A percentile compares a stretch with the other conserved stretches of the same genome.
These are phyloP conservation scores for Corythornis leucogaster DNA, from an alignment of 2,797 vertebrate genomes.

Conservation along the genomic window DNA sequence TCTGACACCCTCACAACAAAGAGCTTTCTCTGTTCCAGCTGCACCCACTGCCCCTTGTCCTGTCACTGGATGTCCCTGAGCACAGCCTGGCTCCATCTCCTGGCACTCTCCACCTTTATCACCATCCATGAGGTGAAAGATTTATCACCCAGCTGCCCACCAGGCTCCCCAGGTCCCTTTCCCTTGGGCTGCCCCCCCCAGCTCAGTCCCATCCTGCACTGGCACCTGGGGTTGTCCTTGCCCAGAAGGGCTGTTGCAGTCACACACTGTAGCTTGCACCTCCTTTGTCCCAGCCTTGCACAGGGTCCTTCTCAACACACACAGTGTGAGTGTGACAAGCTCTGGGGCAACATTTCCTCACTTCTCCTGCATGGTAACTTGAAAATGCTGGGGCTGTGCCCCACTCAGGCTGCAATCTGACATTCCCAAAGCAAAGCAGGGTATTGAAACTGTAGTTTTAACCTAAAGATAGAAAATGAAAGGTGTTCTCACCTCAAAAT, in stretches of 20 bases:
- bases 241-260: background rate
- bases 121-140: no score
- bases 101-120: no score
- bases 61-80: no score
- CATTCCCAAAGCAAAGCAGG: background rate
- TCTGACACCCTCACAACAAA: no score
- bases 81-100: no score
- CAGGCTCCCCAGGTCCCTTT: no score
- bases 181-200: no score
- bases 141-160: no score
- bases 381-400: background rate
- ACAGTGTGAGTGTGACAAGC: background rate
- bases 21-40: no score
- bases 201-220: no score
- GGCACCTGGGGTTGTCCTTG: no score
- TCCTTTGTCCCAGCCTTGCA: background rate
- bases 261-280: fast-evolving
- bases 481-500: constrained; percentile 88
- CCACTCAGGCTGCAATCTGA: background rate
- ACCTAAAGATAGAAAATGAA: background rate
- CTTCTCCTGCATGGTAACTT: background rate
- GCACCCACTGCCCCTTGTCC: no score
- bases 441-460: background rate
- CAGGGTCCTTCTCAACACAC: background rate
- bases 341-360: background rate